A percentile compares a stretch with the other conserved stretches of the same genome.
These are phyloP conservation scores for Psammodynastes pulverulentus DNA, from an alignment of 2,113 vertebrate genomes.

Conservation along the genomic window DNA sequence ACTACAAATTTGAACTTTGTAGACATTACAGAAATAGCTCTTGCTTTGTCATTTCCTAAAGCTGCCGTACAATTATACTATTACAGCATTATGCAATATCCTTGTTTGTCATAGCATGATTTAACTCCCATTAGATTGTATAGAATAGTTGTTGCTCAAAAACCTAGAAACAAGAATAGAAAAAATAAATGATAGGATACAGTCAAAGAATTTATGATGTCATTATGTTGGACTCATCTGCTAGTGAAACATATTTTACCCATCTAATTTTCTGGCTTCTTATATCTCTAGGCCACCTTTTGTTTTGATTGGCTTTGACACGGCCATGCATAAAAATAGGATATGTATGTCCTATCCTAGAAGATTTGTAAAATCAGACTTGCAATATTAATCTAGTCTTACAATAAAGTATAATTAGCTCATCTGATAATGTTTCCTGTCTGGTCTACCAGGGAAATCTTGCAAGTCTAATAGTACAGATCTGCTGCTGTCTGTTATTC, in stretches of 20 bases:
- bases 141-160: not conserved
- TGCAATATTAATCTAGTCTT: not conserved
- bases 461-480: not conserved
- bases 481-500: not conserved
- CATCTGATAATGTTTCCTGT: not conserved
- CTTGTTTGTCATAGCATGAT: not conserved
- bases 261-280: not conserved
- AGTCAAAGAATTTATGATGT: not conserved
- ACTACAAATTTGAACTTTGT: not conserved
- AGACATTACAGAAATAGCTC: slow-evolving; percentile 13
- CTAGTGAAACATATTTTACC: not conserved
- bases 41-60: slow-evolving; percentile 4
- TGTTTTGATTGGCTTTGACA: not conserved
- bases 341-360: not conserved
- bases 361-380: not conserved
- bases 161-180: not conserved
- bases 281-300: not conserved
- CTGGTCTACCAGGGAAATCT: not conserved
- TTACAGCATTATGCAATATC: not conserved
- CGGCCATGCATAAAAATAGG: not conserved
- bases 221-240: not conserved
- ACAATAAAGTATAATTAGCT: not conserved
- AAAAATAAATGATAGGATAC: not conserved
- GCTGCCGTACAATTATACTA: not conserved
- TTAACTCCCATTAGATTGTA: not conserved